A percentile compares a stretch with the other conserved stretches of the same genome.
These are phyloP conservation scores for Deilephila porcellus DNA, from an alignment of 2,888 invertebrate genomes.

Conservation along the genomic window DNA sequence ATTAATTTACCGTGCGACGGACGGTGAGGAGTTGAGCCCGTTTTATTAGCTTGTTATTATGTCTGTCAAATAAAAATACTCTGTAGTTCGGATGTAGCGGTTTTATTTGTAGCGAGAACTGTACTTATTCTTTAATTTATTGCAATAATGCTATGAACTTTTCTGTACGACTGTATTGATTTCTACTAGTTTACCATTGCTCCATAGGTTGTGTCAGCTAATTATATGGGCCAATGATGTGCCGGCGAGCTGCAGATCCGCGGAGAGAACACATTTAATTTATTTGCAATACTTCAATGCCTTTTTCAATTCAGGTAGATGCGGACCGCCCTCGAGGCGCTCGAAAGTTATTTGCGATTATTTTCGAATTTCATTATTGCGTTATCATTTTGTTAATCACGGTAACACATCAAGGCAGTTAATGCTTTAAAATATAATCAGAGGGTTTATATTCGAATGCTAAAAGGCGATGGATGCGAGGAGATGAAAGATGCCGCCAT, in stretches of 20 bases:
- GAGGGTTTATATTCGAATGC: conserved; percentile 56
- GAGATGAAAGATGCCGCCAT: conserved; percentile 82
- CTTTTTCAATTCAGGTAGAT: conserved; percentile 67
- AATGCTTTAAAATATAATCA: conserved; percentile 41
- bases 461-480: conserved; percentile 45
- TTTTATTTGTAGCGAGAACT: not conserved
- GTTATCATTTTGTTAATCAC: conserved; percentile 75
- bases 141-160: not conserved
- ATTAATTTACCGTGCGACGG: conserved; percentile 34
- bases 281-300: conserved; percentile 60
- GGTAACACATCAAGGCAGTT: conserved; percentile 38
- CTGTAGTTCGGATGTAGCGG: not conserved
- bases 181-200: not conserved
- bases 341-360: conserved; percentile 79
- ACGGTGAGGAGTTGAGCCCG: conserved; percentile 1
- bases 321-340: conserved; percentile 59
- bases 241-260: conserved; percentile 33
- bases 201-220: conserved; percentile 29
- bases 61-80: conserved; percentile 27
- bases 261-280: conserved; percentile 47
- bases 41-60: conserved; percentile 14
- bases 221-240: not conserved
- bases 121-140: no score
- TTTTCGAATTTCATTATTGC: conserved; percentile 80
- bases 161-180: not conserved